Evolutionary conservation across 2,797 vertebrate genomes (phyloP), one percentile per base, ranked within the genome.

Genomic region (Varecia variegata): DNA sequence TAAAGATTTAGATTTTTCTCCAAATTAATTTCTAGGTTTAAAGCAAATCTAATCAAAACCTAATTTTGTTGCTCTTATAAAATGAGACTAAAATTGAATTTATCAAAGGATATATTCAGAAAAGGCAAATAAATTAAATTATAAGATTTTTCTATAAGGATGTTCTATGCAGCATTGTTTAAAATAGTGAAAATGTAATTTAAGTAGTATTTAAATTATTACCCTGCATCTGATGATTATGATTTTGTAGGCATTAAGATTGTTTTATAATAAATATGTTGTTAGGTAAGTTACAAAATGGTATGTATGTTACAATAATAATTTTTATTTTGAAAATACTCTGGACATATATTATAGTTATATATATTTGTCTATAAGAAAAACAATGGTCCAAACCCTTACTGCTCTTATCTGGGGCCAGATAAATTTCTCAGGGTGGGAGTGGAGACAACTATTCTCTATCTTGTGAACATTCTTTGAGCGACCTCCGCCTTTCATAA

Each of bases 191-290:
- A 94, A 27, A 45, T 27, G 7, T 56, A 60, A 85, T 82, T 85
- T 83, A 54, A 88, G 73, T 81, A 88, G 73, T 81, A 89, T 54
- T 35, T 92, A 65, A 73, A 81, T 93, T 17, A 85, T 84, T 71
- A 40, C 4, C 86, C 30, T 58, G 25, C 1, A 32, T 54, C 30
- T 89, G 35, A 70, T 70, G 7, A 21, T 40, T 56, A 60, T 43
- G 43, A 62, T 32, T 70, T 88, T 50, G 25, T n/a, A 54, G 8
- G 3, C 18, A n/a, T 7, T 92, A 67, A 54, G 58, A n/a, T 73
- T 25, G 11, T 32, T 88, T 79, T 38, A 25, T 13, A 93, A 52
- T 35, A 88, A 71, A 30, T 18, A 73, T 5, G 47, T 17, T 85
- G 7, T 54, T 52, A 79, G 32, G 11, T 87, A 58, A 71, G 1